Evolutionary conservation across 2,113 vertebrate species (phyloP).

Genomic region (Dolichotis patagonum): DNA sequence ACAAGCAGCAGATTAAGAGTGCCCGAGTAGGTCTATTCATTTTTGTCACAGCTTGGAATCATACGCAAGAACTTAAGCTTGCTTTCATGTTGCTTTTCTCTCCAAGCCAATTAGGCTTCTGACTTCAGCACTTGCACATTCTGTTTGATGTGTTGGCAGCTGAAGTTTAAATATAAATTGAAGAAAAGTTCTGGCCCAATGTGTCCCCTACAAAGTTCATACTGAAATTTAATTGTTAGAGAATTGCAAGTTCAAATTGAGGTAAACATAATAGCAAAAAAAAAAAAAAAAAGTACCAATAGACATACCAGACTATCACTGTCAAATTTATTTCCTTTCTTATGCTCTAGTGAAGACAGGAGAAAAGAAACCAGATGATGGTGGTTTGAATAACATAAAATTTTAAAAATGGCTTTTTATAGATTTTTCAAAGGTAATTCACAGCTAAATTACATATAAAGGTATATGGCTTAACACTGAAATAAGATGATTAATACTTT

Average conservation of each 20-base stretch:
- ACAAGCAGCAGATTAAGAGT: background rate
- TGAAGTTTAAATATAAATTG: background rate
- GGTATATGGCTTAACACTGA: background rate
- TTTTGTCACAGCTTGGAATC: background rate
- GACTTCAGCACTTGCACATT: background rate
- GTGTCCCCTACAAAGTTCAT: background rate
- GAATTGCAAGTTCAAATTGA: background rate
- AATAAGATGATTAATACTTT: background rate
- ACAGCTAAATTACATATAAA: background rate
- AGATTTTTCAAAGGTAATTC: background rate
- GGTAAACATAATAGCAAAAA: background rate
- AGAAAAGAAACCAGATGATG: background rate
- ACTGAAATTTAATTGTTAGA: background rate
- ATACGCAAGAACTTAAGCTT: background rate
- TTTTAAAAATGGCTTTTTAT: background rate
- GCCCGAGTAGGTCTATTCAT: no score
- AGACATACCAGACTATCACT: background rate
- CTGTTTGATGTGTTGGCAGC: background rate
- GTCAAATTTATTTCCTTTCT: background rate
- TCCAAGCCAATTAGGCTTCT: background rate
- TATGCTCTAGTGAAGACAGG: background rate
- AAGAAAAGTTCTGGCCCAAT: background rate
- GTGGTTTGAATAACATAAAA: background rate
- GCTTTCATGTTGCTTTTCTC: background rate
- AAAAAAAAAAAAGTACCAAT: background rate